A percentile compares a stretch with the other conserved stretches of the same genome.
These are phyloP conservation scores for Seriola rivoliana DNA, from an alignment of 2,113 vertebrate species.

Conservation along the genomic window DNA sequence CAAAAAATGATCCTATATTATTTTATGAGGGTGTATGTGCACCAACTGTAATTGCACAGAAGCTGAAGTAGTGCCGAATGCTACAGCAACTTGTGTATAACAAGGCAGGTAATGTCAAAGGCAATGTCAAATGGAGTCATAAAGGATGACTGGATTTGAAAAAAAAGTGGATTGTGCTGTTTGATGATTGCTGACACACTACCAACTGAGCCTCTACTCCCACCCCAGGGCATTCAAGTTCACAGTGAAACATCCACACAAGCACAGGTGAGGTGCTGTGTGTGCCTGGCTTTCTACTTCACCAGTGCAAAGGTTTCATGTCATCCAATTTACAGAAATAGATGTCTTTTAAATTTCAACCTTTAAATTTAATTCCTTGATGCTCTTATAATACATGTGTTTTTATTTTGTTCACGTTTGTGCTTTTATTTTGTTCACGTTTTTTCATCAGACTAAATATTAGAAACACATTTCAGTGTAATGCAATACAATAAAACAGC, in stretches of 20 bases:
- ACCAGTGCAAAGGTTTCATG: not conserved
- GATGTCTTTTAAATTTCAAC: not conserved
- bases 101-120: constrained; percentile 8
- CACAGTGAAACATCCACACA: not conserved
- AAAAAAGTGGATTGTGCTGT: not conserved
- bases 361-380: not conserved
- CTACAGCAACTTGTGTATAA: not conserved
- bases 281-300: not conserved
- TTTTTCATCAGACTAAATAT: not conserved
- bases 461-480: not conserved
- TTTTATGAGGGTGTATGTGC: not conserved
- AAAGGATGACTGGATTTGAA: constrained; percentile 5
- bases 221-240: constrained; percentile 19
- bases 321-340: not conserved
- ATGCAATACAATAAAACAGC: not conserved
- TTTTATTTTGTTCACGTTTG: not conserved
- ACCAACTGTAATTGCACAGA: not conserved
- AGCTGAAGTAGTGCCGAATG: not conserved
- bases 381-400: not conserved
- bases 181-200: constrained; percentile 29
- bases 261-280: not conserved
- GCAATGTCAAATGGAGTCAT: constrained; percentile 2
- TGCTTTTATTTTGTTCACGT: not conserved
- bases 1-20: not conserved
- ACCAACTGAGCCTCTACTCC: not conserved